These are phyloP conservation scores for Aporophyla lueneburgensis DNA, from an alignment of 2,888 invertebrate genomes.

Conservation along the genomic window DNA sequence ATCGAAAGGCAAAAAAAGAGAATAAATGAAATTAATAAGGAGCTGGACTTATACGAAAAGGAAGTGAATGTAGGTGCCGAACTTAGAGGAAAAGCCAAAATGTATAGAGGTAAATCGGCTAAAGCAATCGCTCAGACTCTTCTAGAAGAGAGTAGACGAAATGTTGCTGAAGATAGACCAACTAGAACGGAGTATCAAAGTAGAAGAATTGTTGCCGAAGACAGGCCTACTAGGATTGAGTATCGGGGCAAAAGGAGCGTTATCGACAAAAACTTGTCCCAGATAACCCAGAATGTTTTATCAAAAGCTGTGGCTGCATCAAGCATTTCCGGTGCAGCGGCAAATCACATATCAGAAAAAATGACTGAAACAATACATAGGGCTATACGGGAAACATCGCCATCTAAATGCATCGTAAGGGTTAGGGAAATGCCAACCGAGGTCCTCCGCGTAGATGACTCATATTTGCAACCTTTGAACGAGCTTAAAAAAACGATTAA, in stretches of 20 bases:
- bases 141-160: constrained; percentile 91
- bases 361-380: constrained; percentile 77
- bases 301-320: constrained; percentile 71
- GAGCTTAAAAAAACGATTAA: constrained; percentile 92
- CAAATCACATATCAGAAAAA: constrained; percentile 73
- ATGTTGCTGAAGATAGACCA: constrained; percentile 86
- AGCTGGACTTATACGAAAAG: constrained; percentile 83
- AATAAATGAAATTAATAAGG: constrained; percentile 84
- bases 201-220: constrained; percentile 88
- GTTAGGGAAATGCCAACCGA: constrained; percentile 86
- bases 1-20: constrained; percentile 86
- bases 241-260: constrained; percentile 74
- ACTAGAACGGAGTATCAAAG: constrained; percentile 85
- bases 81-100: constrained; percentile 89
- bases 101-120: constrained; percentile 94
- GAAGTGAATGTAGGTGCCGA: constrained; percentile 88
- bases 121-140: constrained; percentile 93
- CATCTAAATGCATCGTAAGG: constrained; percentile 81
- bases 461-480: constrained; percentile 90
- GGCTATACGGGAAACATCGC: constrained; percentile 78
- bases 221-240: constrained; percentile 77
- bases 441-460: constrained; percentile 73
- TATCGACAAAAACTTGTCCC: constrained; percentile 73
- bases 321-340: constrained; percentile 69
- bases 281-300: constrained; percentile 73